Percentiles rank a stretch among this genome's conserved stretches.
Conservation (phyloP, 2,113 vertebrate species). For the human region GRCh38 chr3:152665501-152666000, state of each 20-base stretch:
- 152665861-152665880: conserved; percentile 19
- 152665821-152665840: neutral
- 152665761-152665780: neutral
- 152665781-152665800: neutral
- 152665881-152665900: neutral
- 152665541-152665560: neutral
- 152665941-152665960: conserved; percentile 14
- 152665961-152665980: conserved; percentile 50
- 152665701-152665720: neutral
- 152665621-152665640: neutral
- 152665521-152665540: neutral
- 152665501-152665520: neutral
- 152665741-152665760: neutral
- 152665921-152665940: conserved; percentile 19
- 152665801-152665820: neutral
- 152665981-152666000: conserved; percentile 66
- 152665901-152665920: conserved; percentile 42
- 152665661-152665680: neutral
- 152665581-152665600: neutral
- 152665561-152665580: neutral
- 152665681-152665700: neutral
- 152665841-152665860: neutral
- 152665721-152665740: neutral
- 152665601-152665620: neutral
- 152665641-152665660: neutral